Conservation (phyloP, 2,797 vertebrate genomes). For the Gadopsis bispinosus region DNA sequence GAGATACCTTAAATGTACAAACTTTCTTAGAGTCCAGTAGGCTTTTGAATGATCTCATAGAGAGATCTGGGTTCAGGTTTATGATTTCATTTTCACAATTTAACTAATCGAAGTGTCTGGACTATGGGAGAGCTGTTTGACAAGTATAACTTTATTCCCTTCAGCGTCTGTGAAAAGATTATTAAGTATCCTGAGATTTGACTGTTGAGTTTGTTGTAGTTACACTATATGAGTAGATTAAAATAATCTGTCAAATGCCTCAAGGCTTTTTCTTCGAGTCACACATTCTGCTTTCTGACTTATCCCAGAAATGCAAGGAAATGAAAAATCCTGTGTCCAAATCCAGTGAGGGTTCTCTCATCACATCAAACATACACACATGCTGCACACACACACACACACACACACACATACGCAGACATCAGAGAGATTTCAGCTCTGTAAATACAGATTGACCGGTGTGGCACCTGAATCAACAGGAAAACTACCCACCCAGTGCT, state of each 20-base stretch:
- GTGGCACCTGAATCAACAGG: constrained; percentile 77
- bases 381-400: background rate
- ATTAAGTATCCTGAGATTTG: constrained; percentile 54
- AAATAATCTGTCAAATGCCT: constrained; percentile 72
- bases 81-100: constrained; percentile 57
- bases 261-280: constrained; percentile 52
- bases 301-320: constrained; percentile 42
- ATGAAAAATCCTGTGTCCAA: constrained; percentile 58
- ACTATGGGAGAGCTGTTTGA: constrained; percentile 51
- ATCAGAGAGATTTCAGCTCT: constrained; percentile 62
- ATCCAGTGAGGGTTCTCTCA: constrained; percentile 37
- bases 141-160: constrained; percentile 58
- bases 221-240: constrained; percentile 64
- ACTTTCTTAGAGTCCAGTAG: too few species aligned
- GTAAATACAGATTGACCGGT: constrained; percentile 66
- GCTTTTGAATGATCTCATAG: constrained; percentile 35
- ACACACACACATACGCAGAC: constrained; percentile 38
- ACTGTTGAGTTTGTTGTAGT: constrained; percentile 65
- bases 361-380: constrained; percentile 38
- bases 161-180: constrained; percentile 53
- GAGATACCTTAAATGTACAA: constrained; percentile 7
- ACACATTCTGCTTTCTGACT: constrained; percentile 53
- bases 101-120: constrained; percentile 62
- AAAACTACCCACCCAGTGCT: constrained; percentile 65
- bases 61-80: constrained; percentile 45